Percentiles rank a stretch among this genome's conserved stretches.
phyloP scores from a whole-genome alignment of 2,797 vertebrate genomes.

The Rhincodon typus region DNA sequence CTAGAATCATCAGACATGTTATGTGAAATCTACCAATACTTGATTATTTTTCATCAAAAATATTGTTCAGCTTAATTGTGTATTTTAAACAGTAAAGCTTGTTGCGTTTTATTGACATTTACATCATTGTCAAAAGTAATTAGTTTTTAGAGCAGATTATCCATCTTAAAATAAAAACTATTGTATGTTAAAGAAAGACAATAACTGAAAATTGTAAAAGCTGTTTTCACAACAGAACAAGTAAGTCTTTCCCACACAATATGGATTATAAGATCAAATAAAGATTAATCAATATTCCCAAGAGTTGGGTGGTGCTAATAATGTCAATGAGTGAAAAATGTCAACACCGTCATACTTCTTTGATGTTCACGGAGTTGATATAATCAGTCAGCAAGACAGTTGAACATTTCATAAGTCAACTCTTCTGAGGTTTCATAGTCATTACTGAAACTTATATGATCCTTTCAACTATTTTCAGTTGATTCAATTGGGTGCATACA shows the following conservation, averaged over 20 bases:
- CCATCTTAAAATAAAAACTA: neutral
- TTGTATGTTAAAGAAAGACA: neutral
- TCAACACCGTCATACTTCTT: slow-evolving; percentile 41
- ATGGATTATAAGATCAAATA: slow-evolving; percentile 45
- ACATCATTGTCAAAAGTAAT: neutral
- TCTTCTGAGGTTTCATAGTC: slow-evolving; percentile 35
- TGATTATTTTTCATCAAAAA: neutral
- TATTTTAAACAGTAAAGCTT: neutral
- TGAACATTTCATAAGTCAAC: slow-evolving; percentile 42
- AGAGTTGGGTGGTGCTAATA: slow-evolving; percentile 45
- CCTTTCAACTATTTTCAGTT: neutral
- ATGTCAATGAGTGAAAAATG: slow-evolving; percentile 42
- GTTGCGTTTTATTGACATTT: neutral
- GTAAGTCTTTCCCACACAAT: neutral
- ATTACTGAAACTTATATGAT: neutral
- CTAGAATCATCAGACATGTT: neutral
- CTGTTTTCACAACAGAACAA: neutral
- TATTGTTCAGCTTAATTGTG: neutral
- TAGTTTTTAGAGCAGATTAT: neutral
- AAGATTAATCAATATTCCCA: slow-evolving; percentile 42
- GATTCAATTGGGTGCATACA: neutral
- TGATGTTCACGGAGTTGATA: slow-evolving; percentile 45
- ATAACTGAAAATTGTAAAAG: neutral
- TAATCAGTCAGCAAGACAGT: slow-evolving; percentile 45
- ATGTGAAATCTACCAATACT: neutral